These are phyloP conservation scores for Pelusios castaneus DNA, from an alignment of 2,113 vertebrate genomes.

Conservation along the genomic window DNA sequence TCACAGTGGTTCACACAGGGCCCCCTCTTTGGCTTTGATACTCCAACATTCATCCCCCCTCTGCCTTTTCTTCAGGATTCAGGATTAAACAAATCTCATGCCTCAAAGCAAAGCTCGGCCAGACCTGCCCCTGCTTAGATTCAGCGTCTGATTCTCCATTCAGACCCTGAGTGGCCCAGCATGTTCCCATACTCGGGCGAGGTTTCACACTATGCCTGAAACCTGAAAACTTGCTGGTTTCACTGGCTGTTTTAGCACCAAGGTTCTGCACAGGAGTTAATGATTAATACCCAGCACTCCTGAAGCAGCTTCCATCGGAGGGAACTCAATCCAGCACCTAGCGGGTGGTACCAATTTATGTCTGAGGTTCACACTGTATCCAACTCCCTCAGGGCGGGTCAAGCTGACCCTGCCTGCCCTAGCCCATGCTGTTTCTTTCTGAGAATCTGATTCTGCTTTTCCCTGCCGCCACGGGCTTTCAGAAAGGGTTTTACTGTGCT, in stretches of 20 bases:
- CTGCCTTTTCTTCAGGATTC: no score
- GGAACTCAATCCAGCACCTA: no score
- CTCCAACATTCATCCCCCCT: background rate
- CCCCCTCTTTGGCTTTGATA: background rate
- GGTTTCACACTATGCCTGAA: rapidly evolving
- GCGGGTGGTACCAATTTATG: background rate
- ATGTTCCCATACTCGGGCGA: background rate
- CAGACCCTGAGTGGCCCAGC: background rate
- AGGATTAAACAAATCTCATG: background rate
- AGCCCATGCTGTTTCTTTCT: background rate
- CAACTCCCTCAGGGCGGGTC: rapidly evolving
- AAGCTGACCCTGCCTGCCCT: background rate
- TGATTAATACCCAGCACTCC: rapidly evolving
- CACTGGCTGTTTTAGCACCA: background rate
- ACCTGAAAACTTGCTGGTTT: background rate
- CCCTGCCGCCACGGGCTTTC: background rate
- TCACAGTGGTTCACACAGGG: constrained; percentile 42
- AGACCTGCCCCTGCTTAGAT: background rate
- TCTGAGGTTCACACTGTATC: rapidly evolving
- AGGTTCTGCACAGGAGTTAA: background rate
- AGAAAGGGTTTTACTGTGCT: background rate
- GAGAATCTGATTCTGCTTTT: background rate
- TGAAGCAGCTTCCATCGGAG: background rate
- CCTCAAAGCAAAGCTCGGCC: constrained; percentile 45
- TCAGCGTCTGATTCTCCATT: background rate